These are phyloP conservation scores for Dolichotis patagonum DNA, from an alignment of 2,113 vertebrate genomes.

Conservation along the genomic window DNA sequence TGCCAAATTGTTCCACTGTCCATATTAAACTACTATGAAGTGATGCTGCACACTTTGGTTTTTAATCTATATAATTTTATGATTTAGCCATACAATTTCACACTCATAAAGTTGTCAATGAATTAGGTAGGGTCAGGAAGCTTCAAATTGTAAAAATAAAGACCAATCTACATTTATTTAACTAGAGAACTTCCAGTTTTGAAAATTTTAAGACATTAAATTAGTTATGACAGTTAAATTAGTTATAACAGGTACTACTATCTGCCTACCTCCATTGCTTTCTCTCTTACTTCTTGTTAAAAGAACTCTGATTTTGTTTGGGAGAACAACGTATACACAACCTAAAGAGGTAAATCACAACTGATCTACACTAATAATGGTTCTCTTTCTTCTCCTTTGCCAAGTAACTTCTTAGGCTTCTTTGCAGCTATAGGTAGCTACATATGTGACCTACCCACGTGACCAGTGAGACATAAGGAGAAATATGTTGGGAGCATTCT, in stretches of 20 bases:
- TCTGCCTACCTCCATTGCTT: neutral
- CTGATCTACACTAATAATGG: neutral
- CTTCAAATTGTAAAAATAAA: conserved; percentile 42
- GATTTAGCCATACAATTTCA: neutral
- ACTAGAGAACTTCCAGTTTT: conserved; percentile 16
- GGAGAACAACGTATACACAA: neutral
- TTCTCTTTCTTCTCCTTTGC: neutral
- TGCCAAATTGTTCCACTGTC: neutral
- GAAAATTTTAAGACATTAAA: conserved; percentile 6
- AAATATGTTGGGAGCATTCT: neutral
- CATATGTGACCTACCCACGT: neutral
- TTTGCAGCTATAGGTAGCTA: neutral
- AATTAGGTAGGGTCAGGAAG: neutral
- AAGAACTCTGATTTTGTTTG: conserved; percentile 46
- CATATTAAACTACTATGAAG: neutral
- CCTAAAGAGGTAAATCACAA: neutral
- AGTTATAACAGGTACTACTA: neutral
- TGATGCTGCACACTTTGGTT: neutral
- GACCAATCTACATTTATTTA: conserved; percentile 43
- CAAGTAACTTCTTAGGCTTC: neutral
- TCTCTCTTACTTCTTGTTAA: neutral
- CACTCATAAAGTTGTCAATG: no score
- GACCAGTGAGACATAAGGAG: neutral
- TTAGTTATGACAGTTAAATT: no score
- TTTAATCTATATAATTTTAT: conserved; percentile 54